Evolutionary conservation across 2,888 invertebrate genomes (phyloP), one percentile per base, ranked within the genome.

Genomic region (Agrotis puta): DNA sequence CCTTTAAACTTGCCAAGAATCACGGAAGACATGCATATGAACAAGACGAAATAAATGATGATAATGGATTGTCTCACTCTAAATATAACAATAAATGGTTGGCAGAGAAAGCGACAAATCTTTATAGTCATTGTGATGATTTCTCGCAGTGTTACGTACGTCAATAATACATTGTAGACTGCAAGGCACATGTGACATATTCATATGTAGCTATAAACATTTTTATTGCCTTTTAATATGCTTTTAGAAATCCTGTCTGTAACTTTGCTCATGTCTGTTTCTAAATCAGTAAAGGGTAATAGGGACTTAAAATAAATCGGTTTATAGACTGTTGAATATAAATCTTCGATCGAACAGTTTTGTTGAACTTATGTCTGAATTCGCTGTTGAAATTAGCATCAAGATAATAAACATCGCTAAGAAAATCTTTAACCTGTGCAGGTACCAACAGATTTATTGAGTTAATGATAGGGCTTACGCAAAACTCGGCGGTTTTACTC

Each of bases 71-170:
- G 50, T 74, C 63, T 66, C 53, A 11, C 11, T 59, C 20, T 69
- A 79, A 69, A 66, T 64, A 64, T 79, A 70, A 59, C n/a, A 33
- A 61, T 47, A 51, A 14, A 24, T 53, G 51, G 64, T 74, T 81
- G 82, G 81, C 81, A 82, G 50, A 43, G 65, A 69, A 78, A 70
- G 58, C 27, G 33, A 53, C 27, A 65, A 65, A 65, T 63, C 47
- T 54, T 45, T 53, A 58, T 45, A 51, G 51, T 22, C 68, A 57
- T 53, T 45, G 33, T 18, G 6, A 56, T 22, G n/a, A 58, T 67
- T 45, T 75, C 18, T 66, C 20, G 16, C 3, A 50, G 16, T 64
- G 5, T 64, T 20, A 58, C 57, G 68, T 76, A 58, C 68, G 76
- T 76, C 56, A 76, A 63, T 66, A 33, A 33, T 57, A 78, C 70